A percentile compares a stretch with the other conserved stretches of the same genome.
These are phyloP conservation scores for Pheosia gnoma DNA, from an alignment of 2,888 invertebrate genomes.

Conservation along the genomic window DNA sequence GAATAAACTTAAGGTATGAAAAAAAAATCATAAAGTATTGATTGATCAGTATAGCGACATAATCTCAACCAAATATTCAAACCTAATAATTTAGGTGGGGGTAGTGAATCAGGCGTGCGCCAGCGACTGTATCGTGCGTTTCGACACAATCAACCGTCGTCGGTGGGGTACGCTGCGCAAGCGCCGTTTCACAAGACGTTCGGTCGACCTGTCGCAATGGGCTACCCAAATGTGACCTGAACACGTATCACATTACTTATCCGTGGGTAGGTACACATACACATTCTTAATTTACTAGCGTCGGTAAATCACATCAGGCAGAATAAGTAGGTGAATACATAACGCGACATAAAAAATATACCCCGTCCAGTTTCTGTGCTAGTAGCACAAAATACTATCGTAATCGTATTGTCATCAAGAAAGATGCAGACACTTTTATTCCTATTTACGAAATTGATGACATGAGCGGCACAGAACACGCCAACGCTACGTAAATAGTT, in stretches of 20 bases:
- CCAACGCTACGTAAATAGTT: too few relatives aligned
- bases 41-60: too few relatives aligned
- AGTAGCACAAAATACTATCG: too few relatives aligned
- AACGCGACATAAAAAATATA: background rate
- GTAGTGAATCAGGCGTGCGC: slow-evolving; percentile 63
- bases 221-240: slow-evolving; percentile 82
- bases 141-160: slow-evolving; percentile 70
- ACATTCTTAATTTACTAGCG: background rate
- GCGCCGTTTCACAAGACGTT: slow-evolving; percentile 81
- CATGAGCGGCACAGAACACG: too few relatives aligned
- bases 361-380: too few relatives aligned
- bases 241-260: slow-evolving; percentile 78
- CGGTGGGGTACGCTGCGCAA: slow-evolving; percentile 79
- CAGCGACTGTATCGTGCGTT: slow-evolving; percentile 71
- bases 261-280: slow-evolving; percentile 32
- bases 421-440: too few relatives aligned
- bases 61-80: background rate
- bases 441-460: too few relatives aligned
- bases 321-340: background rate
- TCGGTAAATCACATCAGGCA: background rate
- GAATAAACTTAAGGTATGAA: too few relatives aligned
- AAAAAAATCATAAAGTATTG: too few relatives aligned
- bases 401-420: too few relatives aligned
- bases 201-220: slow-evolving; percentile 80
- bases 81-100: slow-evolving; percentile 28